Evolutionary conservation across 1,140 invertebrate species (phyloP).

Genomic region (Cecropterus lyciades): DNA sequence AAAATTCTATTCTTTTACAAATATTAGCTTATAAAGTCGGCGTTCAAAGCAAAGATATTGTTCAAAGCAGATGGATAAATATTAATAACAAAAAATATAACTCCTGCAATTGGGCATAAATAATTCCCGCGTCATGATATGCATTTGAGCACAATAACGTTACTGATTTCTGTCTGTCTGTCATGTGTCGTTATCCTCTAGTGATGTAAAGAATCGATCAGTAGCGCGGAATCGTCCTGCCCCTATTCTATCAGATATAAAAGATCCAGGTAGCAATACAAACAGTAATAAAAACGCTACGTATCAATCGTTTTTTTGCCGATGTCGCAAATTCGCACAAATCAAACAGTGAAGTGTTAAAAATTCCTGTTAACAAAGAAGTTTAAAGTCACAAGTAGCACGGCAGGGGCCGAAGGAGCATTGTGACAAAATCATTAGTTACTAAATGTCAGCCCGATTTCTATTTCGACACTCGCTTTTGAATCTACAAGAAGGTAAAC

Average conservation of each 20-base stretch:
- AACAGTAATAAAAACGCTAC: constrained; percentile 79
- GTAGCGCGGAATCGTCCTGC: constrained; percentile 50
- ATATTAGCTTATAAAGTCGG: background rate
- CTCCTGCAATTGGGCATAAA: constrained; percentile 56
- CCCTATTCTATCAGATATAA: constrained; percentile 65
- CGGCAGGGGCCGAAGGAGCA: constrained; percentile 62
- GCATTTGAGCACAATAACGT: constrained; percentile 58
- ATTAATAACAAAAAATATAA: constrained; percentile 16
- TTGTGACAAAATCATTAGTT: constrained; percentile 78
- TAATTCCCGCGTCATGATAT: constrained; percentile 56
- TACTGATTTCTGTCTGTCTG: constrained; percentile 61
- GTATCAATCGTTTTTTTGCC: constrained; percentile 79
- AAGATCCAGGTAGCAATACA: constrained; percentile 78
- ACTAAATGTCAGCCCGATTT: constrained; percentile 66
- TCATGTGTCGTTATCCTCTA: constrained; percentile 52
- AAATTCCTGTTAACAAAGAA: constrained; percentile 70
- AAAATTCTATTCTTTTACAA: background rate
- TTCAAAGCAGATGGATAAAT: background rate
- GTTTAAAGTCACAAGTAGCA: constrained; percentile 56
- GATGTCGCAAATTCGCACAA: constrained; percentile 77
- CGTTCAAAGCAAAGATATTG: constrained; percentile 5
- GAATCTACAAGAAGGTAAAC: constrained; percentile 69
- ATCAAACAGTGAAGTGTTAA: constrained; percentile 83
- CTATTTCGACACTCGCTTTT: constrained; percentile 63
- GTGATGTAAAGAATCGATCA: constrained; percentile 52